Base-by-base conservation (phyloP, 2,113 vertebrate species). In the Tauraco erythrolophus region DNA sequence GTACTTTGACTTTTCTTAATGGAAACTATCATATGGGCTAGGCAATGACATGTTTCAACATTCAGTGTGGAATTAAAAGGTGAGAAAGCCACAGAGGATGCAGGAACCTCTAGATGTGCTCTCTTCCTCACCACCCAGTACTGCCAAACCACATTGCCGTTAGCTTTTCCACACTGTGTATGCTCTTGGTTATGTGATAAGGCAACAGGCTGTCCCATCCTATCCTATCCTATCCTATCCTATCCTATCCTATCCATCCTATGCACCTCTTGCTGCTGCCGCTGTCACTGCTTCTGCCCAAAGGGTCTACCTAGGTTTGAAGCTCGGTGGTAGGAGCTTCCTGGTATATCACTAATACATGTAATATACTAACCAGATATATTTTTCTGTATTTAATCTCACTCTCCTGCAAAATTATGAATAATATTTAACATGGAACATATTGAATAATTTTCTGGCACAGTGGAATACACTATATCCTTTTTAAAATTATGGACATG, bases 251-350 rank as follows among this genome's bases (percentile, higher is more conserved):
- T 46, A 27, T 4, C 35, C 50, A 24, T 51, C 64, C 61, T 60
- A 0, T 7, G 2, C 27, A 33, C 13, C 28, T 2, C 0, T 45
- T 3, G 1, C 28, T 89, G 35, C 61, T 78, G 35, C 6, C 45
- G 71, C 24, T 78, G 43, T 24, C 41, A 27, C 48, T 50, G 25
- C n/a, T 93, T 78, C 77, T 87, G 41, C 43, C 41, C 60, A 28
- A 61, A 64, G 30, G 8, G 4, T 61, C 60, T 66, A 6, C 28
- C 8, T 41, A 10, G n/a, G 45, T 65, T 30, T 65, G 58, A 89
- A 91, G 30, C 19, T 87, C 21, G 14, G 12, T 60, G 13, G 11
- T 6, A 85, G 39, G 27, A 92, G 21, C 15, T 79, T 92, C 61
- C 48, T 45, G 24, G 9, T 60, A 35, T 13, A 8, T 39, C 19